These are phyloP conservation scores for Melolontha melolontha DNA, from an alignment of 2,888 invertebrate species.

Conservation along the genomic window DNA sequence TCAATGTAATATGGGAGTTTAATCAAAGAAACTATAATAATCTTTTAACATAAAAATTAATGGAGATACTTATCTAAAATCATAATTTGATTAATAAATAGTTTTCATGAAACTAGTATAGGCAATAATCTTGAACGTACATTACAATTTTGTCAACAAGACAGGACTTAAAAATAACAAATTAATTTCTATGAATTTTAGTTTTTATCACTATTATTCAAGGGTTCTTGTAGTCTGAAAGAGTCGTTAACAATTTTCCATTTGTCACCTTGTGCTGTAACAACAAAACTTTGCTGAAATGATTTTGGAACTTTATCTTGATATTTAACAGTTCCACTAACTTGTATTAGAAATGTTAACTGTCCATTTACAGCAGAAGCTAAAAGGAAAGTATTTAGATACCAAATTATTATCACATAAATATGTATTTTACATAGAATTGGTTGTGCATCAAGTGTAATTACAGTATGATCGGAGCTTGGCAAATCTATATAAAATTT, in stretches of 20 bases:
- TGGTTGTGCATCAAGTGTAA: conserved; percentile 89
- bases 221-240: conserved; percentile 81
- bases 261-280: conserved; percentile 88
- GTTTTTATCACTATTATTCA: conserved; percentile 49
- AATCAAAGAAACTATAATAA: too few relatives aligned
- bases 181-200: conserved; percentile 11
- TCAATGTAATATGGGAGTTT: too few relatives aligned
- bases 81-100: too few relatives aligned
- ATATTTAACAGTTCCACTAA: conserved; percentile 85
- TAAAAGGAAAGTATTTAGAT: conserved; percentile 52
- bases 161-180: background rate
- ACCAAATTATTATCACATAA: conserved; percentile 3
- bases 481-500: conserved; percentile 89
- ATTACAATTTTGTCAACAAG: background rate
- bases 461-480: conserved; percentile 80
- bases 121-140: background rate
- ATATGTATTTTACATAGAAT: conserved; percentile 68
- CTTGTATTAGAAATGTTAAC: conserved; percentile 85
- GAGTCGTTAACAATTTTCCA: conserved; percentile 95
- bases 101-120: too few relatives aligned
- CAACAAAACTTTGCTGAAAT: conserved; percentile 88
- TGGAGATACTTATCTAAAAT: too few relatives aligned
- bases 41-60: too few relatives aligned
- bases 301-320: conserved; percentile 72
- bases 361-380: conserved; percentile 83